phyloP scores from a whole-genome alignment of 2,888 invertebrate species.

The Margaritifera margaritifera region DNA sequence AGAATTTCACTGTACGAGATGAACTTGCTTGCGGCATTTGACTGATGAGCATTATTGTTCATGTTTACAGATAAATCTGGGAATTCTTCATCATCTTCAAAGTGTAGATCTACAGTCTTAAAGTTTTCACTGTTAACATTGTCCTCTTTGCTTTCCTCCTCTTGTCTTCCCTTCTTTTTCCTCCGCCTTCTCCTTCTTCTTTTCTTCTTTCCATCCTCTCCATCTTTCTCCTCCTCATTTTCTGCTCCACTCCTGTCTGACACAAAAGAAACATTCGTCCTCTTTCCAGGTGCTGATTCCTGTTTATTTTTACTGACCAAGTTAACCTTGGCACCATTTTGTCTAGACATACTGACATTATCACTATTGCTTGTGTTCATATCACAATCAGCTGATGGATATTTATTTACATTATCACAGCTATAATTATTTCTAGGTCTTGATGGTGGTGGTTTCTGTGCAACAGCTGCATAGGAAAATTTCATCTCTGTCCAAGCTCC shows the following conservation, averaged over 20 bases:
- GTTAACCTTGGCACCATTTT: background rate
- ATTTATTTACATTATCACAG: background rate
- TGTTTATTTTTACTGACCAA: background rate
- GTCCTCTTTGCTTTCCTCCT: constrained; percentile 20
- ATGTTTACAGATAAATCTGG: constrained; percentile 49
- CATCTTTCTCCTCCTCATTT: constrained; percentile 33
- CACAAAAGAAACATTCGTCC: constrained; percentile 11
- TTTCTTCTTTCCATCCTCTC: constrained; percentile 32
- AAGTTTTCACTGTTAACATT: constrained; percentile 20
- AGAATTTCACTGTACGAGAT: constrained; percentile 65
- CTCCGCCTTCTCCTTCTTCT: constrained; percentile 19
- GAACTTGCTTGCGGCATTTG: constrained; percentile 24
- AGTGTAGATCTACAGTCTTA: constrained; percentile 53
- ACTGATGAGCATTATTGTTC: constrained; percentile 13
- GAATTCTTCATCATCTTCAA: constrained; percentile 69
- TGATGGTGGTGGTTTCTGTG: constrained; percentile 29
- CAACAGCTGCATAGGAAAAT: constrained; percentile 47
- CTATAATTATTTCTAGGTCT: constrained; percentile 4
- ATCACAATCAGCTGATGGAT: too few relatives aligned
- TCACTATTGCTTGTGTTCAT: too few relatives aligned
- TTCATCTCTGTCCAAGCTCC: background rate
- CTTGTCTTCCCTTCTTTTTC: constrained; percentile 21
- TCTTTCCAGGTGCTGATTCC: constrained; percentile 32
- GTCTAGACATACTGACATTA: too few relatives aligned
- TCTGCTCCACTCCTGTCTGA: constrained; percentile 15